Evolutionary conservation across 1,140 invertebrate species (phyloP), one percentile per base, ranked within the genome.

Genomic region (Agrilus planipennis): DNA sequence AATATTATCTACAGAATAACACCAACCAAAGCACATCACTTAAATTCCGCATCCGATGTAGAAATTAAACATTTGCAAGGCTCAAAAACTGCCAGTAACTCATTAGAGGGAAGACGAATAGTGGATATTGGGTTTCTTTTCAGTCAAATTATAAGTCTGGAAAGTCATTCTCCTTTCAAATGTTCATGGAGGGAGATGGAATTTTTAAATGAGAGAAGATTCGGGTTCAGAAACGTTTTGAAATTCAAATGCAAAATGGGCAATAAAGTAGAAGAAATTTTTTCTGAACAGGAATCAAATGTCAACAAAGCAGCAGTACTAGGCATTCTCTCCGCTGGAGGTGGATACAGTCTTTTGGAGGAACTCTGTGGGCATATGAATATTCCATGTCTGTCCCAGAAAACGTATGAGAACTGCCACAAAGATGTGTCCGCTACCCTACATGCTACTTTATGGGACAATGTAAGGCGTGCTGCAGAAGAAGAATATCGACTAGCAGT

Each of bases 211-310:
- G 39, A 40, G 31, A 40, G 31, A 40, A 17, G 25, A 3, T 21
- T 22, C 16, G 31, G 41, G 4, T 27, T 36, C 19, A 4, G 12
- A 36, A 30, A 19, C 17, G 36, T 35, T 4, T 27, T 42, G 17
- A 36, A 20, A 9, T 34, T 34, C 18, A 17, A 42, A 27, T 42
- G 41, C 14, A 19, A 32, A 10, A 41, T 41, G 39, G 31, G 39
- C 19, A 27, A 27, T 17, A 16, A 11, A 19, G 20, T 4, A n/a
- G 28, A 12, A 4, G n/a, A n/a, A n/a, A n/a, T n/a, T n/a, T n/a
- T n/a, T n/a, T n/a, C n/a, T n/a, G 28, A 34, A 41, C 9, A 16
- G 6, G 12, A 6, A 6, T 12, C 18, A 9, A 31, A 31, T 31
- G 16, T 39, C 4, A 39, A 39, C 30, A 4, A 23, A 30, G 2